Conservation (phyloP, 2,113 vertebrate species). For the Phainopepla nitens region DNA sequence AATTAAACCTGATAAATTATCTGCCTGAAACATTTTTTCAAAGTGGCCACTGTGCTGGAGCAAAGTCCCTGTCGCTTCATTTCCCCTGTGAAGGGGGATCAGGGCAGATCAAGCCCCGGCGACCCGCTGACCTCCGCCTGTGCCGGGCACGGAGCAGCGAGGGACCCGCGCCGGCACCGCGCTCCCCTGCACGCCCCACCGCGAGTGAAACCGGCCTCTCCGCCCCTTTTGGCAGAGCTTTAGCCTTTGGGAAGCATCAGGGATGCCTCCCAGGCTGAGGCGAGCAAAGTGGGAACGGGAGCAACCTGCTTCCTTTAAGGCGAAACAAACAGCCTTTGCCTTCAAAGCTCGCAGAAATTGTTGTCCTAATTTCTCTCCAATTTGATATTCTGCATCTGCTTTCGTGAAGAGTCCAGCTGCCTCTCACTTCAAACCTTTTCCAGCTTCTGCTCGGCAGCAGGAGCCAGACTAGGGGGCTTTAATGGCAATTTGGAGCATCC, state of each 20-base stretch:
- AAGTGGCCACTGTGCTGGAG: conserved; percentile 75
- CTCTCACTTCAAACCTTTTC: background rate
- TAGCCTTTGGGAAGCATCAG: background rate
- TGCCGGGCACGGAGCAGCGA: background rate
- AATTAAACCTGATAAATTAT: conserved; percentile 85
- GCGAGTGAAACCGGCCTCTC: background rate
- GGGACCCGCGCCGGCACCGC: background rate
- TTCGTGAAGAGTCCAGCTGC: background rate
- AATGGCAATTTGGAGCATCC: background rate
- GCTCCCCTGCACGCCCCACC: background rate
- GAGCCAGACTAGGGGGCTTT: background rate
- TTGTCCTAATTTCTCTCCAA: background rate
- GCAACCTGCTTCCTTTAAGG: conserved; percentile 4
- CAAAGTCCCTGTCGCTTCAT: conserved; percentile 72
- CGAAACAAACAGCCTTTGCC: background rate
- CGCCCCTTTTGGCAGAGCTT: background rate
- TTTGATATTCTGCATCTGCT: background rate
- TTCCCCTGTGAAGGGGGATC: conserved; percentile 66
- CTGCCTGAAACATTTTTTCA: conserved; percentile 74
- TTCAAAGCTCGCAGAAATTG: background rate
- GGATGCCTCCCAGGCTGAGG: background rate
- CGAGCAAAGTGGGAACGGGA: background rate
- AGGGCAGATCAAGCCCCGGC: conserved; percentile 36
- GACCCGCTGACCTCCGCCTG: background rate
- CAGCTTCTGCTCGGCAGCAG: rapidly evolving